Conservation (phyloP, 1,140 invertebrate genomes). For the Oryctes rhinoceros region DNA sequence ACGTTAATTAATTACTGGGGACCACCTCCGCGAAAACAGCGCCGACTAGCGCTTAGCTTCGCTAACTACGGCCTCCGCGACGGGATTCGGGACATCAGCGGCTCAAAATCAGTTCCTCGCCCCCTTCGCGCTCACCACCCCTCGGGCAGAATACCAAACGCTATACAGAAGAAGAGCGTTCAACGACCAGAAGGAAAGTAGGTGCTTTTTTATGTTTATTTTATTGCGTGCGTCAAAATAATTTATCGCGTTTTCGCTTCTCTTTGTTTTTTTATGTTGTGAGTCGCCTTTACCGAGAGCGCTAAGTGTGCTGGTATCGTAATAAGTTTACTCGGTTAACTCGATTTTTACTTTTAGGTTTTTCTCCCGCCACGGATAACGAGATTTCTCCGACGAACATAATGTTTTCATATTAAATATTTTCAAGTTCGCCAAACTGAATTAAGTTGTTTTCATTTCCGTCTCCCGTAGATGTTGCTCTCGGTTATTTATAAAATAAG, state of each 20-base stretch:
- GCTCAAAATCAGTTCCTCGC: background rate
- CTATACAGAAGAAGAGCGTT: background rate
- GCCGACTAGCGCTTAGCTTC: background rate
- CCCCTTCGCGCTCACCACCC: background rate
- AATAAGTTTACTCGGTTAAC: conserved; percentile 18
- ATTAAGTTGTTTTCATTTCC: conserved; percentile 1
- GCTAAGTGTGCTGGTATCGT: background rate
- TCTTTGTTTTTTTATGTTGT: background rate
- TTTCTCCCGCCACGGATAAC: background rate
- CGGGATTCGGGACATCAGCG: background rate
- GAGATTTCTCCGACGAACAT: conserved; percentile 11
- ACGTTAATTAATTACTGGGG: conserved; percentile 18
- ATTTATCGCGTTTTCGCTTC: background rate
- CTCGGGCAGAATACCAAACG: background rate
- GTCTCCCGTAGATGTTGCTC: too few species aligned
- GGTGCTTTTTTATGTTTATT: conserved; percentile 15
- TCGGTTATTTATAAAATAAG: too few species aligned
- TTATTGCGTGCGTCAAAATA: conserved; percentile 21
- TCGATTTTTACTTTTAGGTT: background rate
- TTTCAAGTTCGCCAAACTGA: conserved; percentile 9
- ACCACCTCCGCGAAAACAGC: conserved; percentile 13
- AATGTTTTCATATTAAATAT: conserved; percentile 20
- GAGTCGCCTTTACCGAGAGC: background rate
- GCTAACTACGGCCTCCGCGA: background rate
- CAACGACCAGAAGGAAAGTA: background rate